Evolutionary conservation across 2,888 invertebrate genomes (phyloP).

Genomic region (Ditula angustiorana): DNA sequence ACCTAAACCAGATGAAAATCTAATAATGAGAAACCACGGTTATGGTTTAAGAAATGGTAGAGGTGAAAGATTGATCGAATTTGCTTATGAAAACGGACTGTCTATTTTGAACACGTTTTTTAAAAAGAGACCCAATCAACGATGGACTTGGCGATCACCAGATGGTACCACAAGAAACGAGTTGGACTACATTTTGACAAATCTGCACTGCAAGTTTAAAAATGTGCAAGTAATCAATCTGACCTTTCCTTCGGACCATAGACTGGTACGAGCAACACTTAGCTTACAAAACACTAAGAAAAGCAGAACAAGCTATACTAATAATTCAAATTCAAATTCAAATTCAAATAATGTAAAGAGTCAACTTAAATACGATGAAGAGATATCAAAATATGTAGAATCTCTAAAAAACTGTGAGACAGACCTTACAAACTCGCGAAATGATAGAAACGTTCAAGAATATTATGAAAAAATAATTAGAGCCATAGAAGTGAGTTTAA

Average conservation of each 20-base stretch:
- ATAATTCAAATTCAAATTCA: background rate
- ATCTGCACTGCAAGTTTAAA: background rate
- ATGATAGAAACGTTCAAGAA: too few relatives aligned
- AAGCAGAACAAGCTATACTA: background rate
- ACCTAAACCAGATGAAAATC: conserved; percentile 14
- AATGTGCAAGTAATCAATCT: background rate
- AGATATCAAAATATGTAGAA: too few relatives aligned
- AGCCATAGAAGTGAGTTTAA: too few relatives aligned
- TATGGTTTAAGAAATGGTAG: conserved; percentile 30
- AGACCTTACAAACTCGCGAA: too few relatives aligned
- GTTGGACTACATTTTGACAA: conserved; percentile 25
- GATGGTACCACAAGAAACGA: conserved; percentile 28
- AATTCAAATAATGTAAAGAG: too few relatives aligned
- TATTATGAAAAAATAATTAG: too few relatives aligned
- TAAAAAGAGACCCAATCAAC: conserved; percentile 22
- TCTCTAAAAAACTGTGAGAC: too few relatives aligned
- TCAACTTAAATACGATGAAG: too few relatives aligned
- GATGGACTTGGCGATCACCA: conserved; percentile 39
- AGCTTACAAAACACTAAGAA: too few relatives aligned
- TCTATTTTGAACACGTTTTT: conserved; percentile 32
- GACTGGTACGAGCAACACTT: conserved; percentile 9
- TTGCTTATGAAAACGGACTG: conserved; percentile 26
- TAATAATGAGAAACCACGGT: conserved; percentile 29
- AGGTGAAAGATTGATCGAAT: conserved; percentile 24
- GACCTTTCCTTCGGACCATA: conserved; percentile 9